These are phyloP conservation scores for Zosterops borbonicus DNA, from an alignment of 2,113 vertebrate species.

Conservation along the genomic window DNA sequence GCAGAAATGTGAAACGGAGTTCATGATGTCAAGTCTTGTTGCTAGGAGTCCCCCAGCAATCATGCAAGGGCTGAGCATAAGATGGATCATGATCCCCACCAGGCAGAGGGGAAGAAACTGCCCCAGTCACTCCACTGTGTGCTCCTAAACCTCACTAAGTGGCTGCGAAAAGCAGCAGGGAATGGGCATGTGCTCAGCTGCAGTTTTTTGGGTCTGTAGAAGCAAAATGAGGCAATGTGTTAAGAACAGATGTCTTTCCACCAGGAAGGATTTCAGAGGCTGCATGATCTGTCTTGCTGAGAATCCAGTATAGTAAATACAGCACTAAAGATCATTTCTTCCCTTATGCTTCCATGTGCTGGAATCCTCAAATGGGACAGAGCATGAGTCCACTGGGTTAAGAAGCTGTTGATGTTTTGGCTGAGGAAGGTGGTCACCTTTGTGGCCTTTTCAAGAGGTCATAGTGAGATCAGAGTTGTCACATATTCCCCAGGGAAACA, in stretches of 20 bases:
- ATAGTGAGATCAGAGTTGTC: neutral
- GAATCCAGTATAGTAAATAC: neutral
- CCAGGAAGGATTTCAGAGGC: neutral
- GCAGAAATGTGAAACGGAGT: neutral
- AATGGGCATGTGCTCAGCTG: fast-evolving
- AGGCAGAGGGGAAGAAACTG: neutral
- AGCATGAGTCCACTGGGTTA: neutral
- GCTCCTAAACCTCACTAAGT: neutral
- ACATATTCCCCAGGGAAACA: neutral
- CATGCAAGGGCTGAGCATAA: neutral
- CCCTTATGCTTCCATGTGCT: neutral
- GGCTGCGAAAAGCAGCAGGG: neutral
- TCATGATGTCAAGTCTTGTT: neutral
- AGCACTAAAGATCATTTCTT: neutral
- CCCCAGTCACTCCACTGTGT: neutral
- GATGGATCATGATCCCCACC: neutral
- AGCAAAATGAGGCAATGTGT: neutral
- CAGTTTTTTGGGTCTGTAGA: neutral
- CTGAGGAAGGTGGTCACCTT: neutral
- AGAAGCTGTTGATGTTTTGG: neutral
- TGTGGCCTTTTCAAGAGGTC: neutral
- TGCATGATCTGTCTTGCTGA: neutral
- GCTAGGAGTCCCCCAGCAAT: neutral
- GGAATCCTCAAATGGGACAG: neutral
- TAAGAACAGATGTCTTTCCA: neutral